Evolutionary conservation across 2,113 vertebrate genomes (phyloP), one percentile per base, ranked within the genome.

Genomic region (Colossoma macropomum): DNA sequence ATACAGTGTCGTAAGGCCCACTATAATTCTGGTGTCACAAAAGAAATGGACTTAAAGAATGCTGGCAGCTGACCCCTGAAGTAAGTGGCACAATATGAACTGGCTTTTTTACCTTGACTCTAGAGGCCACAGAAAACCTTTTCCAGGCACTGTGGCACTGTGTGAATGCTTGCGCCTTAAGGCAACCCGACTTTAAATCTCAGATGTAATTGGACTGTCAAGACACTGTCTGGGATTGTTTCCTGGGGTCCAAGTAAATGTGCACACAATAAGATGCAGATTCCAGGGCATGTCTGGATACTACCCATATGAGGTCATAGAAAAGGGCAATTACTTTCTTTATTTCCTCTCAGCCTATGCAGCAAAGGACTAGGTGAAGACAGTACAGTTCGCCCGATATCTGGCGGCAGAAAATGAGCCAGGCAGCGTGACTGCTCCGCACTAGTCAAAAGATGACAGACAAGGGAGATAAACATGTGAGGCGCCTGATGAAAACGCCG

Each of bases 21-120:
- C 86, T 63, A 88, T 86, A 89, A 90, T 89, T 88, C 81, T 81
- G 74, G 70, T 86, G 87, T 84, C 79, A 83, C 87, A 89, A 88
- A 86, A 89, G 45, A 87, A 87, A 89, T 87, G 38, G 81, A 87
- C 87, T 84, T 73, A 85, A 82, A 91, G 89, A 88, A 88, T 88
- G 84, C 83, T 73, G 59, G 87, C 87, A 79, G 85, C 76, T 85
- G 87, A 87, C 88, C 87, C 83, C 77, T 79, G 78, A 45, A 87
- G 82, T 88, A 85, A 66, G 76, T 87, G 84, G 69, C 54, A 83
- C 41, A 72, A 87, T 84, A 82, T 34, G 62, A 85, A 69, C 30
- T 60, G 84, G 82, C 84, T 85, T 88, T 87, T 83, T 81, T 77
- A 72, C 79, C 80, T 75, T 62, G 71, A 82, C 72, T 79, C 85